phyloP scores from a whole-genome alignment of 2,888 invertebrate genomes.

The Cataglyphis livida region DNA sequence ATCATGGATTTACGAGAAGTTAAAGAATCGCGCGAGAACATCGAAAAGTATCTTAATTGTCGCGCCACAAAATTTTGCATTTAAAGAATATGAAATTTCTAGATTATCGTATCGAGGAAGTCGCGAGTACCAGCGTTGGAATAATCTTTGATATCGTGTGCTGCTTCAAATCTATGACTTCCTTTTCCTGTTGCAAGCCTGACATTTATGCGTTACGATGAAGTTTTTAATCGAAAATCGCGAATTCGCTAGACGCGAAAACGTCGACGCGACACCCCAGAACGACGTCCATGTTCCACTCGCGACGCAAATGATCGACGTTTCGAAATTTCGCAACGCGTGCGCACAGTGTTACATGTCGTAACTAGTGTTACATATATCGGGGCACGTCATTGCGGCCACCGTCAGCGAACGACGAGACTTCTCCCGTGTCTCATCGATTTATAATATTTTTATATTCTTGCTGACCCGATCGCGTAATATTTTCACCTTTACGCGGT shows the following conservation, averaged over 20 bases:
- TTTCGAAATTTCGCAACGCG: conserved; percentile 50
- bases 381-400: conserved; percentile 12
- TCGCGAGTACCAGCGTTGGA: conserved; percentile 32
- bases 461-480: conserved; percentile 52
- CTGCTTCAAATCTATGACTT: background rate
- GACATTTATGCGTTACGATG: background rate
- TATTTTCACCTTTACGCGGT: conserved; percentile 55
- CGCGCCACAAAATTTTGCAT: background rate
- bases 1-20: background rate
- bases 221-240: conserved; percentile 1
- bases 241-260: background rate
- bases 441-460: conserved; percentile 54
- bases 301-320: conserved; percentile 35
- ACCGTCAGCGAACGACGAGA: conserved; percentile 22
- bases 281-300: conserved; percentile 13
- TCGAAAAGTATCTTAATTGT: background rate
- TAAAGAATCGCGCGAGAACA: background rate
- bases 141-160: background rate
- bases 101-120: background rate
- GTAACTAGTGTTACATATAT: background rate
- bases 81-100: background rate
- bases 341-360: conserved; percentile 21
- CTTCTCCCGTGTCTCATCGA: conserved; percentile 44
- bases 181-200: too few species aligned
- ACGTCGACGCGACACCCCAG: background rate